phyloP scores from a whole-genome alignment of 2,888 invertebrate genomes.

The Chrysotoxum bicinctum region DNA sequence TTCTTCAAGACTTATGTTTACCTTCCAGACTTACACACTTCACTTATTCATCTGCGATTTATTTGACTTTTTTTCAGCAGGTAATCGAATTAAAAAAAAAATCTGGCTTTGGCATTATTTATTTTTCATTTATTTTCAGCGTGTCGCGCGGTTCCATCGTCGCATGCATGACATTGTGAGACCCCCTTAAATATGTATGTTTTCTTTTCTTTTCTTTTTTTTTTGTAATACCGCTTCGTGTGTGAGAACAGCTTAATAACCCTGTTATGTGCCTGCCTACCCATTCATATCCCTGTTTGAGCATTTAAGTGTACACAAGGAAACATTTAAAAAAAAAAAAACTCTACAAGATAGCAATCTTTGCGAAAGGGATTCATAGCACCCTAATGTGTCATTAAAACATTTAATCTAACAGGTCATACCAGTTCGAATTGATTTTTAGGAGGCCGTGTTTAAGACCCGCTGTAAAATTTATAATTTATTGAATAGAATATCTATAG shows the following conservation, averaged over 20 bases:
- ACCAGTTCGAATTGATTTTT: not conserved
- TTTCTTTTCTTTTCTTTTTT: not conserved
- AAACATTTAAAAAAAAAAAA: constrained; percentile 16
- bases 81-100: constrained; percentile 61
- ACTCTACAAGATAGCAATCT: constrained; percentile 2
- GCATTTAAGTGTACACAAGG: constrained; percentile 54
- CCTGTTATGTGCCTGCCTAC: constrained; percentile 67
- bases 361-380: not conserved
- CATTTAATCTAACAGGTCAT: constrained; percentile 6
- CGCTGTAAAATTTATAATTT: not conserved
- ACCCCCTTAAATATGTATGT: not conserved
- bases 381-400: constrained; percentile 6
- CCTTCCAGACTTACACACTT: constrained; percentile 51
- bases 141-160: constrained; percentile 19
- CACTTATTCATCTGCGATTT: constrained; percentile 20
- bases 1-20: constrained; percentile 41
- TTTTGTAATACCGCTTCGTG: constrained; percentile 33
- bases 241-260: constrained; percentile 71
- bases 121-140: constrained; percentile 38
- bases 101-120: constrained; percentile 53
- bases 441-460: not conserved
- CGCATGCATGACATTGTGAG: constrained; percentile 33
- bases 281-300: constrained; percentile 69
- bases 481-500: not conserved
- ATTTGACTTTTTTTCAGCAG: constrained; percentile 23